Base-by-base conservation (phyloP, 2,888 invertebrate species). In the Helleia helle region DNA sequence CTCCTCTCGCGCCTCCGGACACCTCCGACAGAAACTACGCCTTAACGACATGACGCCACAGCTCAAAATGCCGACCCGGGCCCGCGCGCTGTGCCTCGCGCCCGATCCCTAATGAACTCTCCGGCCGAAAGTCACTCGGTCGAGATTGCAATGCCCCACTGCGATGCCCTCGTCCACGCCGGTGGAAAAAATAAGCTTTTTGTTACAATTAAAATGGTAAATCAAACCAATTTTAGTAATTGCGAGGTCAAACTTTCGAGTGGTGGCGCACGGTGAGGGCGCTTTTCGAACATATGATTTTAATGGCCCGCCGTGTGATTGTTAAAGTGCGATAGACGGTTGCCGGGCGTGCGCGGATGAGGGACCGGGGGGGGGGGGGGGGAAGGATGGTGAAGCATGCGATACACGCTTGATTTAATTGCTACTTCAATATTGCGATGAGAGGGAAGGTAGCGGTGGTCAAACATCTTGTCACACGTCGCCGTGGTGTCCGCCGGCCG, bases 201-300 rank as follows among this genome's bases (percentile, higher is more conserved):
- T 81, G 79, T 81, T 79, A 83, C 81, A 83, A 81, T 83, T 83
- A 80, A 83, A 83, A 83, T 81, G 80, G 77, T 81, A 83, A 81
- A 83, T 84, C 83, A 81, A 83, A 84, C 81, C 80, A 84, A 80
- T 83, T 84, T 80, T 77, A 76, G 79, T 81, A 81, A 83, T 81
- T 83, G 81, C 79, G 76, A 71, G 77, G 75, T 77, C 77, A 79
- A 77, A 79, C 74, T 80, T 79, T 74, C 65, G 65, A 81, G 73
- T 70, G 70, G 58, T 57, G 65, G 67, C 64, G 64, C 65, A 65
- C 70, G 62, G 56, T 59, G 58, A 62, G 52, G 62, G 58, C 59
- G 58, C 59, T 64, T 70, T 73, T 73, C 61, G 59, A 71, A 64
- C 68, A 65, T 70, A 71, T 54, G 66, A 70, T 68, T 72, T 71